Evolutionary conservation across 2,888 invertebrate species (phyloP).

Genomic region (Dilophus febrilis): DNA sequence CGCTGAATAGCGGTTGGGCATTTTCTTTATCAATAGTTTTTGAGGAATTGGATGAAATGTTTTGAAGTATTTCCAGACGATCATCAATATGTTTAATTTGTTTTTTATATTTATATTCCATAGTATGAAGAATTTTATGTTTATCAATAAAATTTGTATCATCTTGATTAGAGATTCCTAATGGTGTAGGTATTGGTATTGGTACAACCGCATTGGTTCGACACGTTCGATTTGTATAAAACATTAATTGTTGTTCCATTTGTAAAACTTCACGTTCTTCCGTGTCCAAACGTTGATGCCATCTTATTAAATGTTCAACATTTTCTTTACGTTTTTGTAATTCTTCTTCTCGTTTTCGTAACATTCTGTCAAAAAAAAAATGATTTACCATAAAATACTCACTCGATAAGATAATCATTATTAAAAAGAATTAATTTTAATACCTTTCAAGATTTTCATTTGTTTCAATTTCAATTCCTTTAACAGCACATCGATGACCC

Average conservation of each 20-base stretch:
- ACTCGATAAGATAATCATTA: neutral
- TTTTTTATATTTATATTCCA: constrained; percentile 8
- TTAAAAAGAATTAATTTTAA: neutral
- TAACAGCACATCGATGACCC: no score
- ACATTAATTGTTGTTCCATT: constrained; percentile 27
- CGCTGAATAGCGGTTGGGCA: constrained; percentile 1
- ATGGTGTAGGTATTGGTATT: no score
- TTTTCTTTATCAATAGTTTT: neutral
- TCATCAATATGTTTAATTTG: constrained; percentile 21
- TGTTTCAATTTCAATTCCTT: neutral
- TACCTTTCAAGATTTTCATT: neutral
- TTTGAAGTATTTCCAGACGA: constrained; percentile 19
- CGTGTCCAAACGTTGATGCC: constrained; percentile 35
- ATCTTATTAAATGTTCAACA: constrained; percentile 34
- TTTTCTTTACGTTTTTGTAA: constrained; percentile 31
- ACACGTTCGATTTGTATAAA: constrained; percentile 11
- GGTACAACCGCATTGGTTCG: no score
- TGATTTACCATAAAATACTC: constrained; percentile 8
- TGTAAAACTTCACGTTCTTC: constrained; percentile 35
- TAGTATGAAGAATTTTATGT: neutral
- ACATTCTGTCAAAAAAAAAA: constrained; percentile 21
- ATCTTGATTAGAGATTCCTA: neutral
- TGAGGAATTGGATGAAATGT: constrained; percentile 11
- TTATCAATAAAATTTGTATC: neutral
- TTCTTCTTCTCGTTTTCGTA: constrained; percentile 33